Percentiles rank a stretch among this genome's conserved stretches.
Evolutionary conservation across 2,113 vertebrate species (phyloP).

Genomic region (Chloroceryle aenea): DNA sequence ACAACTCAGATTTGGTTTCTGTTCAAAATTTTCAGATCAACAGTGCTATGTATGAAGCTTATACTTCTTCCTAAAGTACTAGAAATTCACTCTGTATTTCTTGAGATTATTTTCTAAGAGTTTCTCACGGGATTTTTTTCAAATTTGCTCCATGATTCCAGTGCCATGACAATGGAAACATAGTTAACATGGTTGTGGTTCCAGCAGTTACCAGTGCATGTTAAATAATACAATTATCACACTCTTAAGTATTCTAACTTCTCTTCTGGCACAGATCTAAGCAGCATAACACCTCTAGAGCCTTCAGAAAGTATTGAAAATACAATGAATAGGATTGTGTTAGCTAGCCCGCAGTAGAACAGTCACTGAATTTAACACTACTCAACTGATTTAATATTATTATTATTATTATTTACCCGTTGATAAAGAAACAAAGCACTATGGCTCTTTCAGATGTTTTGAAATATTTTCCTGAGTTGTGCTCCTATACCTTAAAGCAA

Average conservation of each 20-base stretch:
- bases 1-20: background rate
- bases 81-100: background rate
- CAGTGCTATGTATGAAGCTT: background rate
- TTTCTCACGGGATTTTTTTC: background rate
- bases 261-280: background rate
- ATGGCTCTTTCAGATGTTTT: background rate
- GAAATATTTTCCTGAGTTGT: background rate
- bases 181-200: background rate
- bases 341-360: background rate
- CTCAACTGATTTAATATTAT: background rate
- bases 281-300: background rate
- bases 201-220: background rate
- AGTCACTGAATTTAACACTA: background rate
- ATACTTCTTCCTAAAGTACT: background rate
- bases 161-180: background rate
- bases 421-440: background rate
- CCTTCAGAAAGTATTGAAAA: background rate
- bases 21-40: background rate
- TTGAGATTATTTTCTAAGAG: background rate
- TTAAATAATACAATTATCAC: background rate
- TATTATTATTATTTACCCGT: background rate
- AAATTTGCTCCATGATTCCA: background rate
- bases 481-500: background rate
- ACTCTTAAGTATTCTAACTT: background rate
- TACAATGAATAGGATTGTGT: background rate